Conservation (phyloP, 2,113 vertebrate species). For the Channa argus region DNA sequence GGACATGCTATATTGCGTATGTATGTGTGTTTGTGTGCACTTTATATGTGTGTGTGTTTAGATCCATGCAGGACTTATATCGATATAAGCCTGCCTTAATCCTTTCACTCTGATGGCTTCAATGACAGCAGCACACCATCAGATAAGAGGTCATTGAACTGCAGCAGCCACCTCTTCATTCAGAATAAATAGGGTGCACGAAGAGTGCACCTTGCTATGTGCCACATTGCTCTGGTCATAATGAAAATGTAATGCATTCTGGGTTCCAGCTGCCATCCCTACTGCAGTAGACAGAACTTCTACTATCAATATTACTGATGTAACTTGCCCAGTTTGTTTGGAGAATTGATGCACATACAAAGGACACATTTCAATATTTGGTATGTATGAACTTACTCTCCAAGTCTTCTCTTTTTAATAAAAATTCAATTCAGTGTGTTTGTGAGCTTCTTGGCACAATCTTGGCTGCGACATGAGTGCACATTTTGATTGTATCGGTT, state of each 20-base stretch:
- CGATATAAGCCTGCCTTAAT: slow-evolving; percentile 83
- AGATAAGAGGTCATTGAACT: slow-evolving; percentile 86
- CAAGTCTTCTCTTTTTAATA: not conserved
- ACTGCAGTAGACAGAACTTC: slow-evolving; percentile 54
- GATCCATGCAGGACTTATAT: slow-evolving; percentile 79
- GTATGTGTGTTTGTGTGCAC: slow-evolving; percentile 11
- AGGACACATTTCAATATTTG: slow-evolving; percentile 55
- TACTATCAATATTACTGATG: slow-evolving; percentile 68
- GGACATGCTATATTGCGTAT: slow-evolving; percentile 51
- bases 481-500: not conserved
- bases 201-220: slow-evolving; percentile 81
- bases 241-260: slow-evolving; percentile 86
- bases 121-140: slow-evolving; percentile 82
- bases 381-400: slow-evolving; percentile 39
- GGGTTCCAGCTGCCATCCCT: slow-evolving; percentile 67
- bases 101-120: slow-evolving; percentile 85
- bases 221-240: slow-evolving; percentile 78
- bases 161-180: slow-evolving; percentile 82
- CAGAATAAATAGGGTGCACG: slow-evolving; percentile 84
- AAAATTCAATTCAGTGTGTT: slow-evolving; percentile 52
- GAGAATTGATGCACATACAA: slow-evolving; percentile 50
- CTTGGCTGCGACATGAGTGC: not conserved
- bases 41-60: slow-evolving; percentile 37
- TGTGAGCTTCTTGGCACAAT: slow-evolving; percentile 27
- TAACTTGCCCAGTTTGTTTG: slow-evolving; percentile 70